phyloP scores from a whole-genome alignment of 92 coral and sea anemone genomes.

The Muricea muricata region DNA sequence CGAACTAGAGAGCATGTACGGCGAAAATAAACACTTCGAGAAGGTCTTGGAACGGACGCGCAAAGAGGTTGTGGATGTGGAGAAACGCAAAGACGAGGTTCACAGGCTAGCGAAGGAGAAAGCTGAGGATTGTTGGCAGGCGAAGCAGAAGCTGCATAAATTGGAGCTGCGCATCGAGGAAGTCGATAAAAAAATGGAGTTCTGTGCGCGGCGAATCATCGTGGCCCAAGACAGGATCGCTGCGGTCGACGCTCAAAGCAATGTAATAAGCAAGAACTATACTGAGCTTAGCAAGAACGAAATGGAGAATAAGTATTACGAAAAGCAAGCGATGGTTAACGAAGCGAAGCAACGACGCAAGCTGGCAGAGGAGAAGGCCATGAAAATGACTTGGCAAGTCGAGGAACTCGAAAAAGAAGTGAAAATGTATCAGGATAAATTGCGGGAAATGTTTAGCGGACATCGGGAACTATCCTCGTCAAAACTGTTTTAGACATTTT shows the following conservation, averaged over 20 bases:
- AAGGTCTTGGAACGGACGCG: constrained; percentile 48
- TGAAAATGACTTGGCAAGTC: constrained; percentile 18
- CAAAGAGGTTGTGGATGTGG: constrained; percentile 37
- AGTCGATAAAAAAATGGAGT: constrained; percentile 21
- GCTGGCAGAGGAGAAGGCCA: constrained; percentile 11
- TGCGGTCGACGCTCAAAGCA: constrained; percentile 20
- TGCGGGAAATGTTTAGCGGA: constrained; percentile 42
- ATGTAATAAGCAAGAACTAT: constrained; percentile 22
- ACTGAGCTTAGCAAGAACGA: constrained; percentile 3
- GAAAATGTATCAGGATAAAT: neutral
- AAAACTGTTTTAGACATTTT: constrained; percentile 9
- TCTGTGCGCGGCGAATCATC: constrained; percentile 10
- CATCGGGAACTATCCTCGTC: constrained; percentile 40
- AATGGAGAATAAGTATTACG: constrained; percentile 16
- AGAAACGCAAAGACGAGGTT: constrained; percentile 48
- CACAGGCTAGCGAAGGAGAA: constrained; percentile 39
- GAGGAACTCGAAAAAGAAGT: constrained; percentile 34
- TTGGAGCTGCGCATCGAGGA: constrained; percentile 29
- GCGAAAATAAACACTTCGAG: constrained; percentile 57
- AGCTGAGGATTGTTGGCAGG: constrained; percentile 41
- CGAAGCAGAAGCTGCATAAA: constrained; percentile 36
- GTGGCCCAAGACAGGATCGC: constrained; percentile 32
- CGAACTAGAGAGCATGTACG: constrained; percentile 53
- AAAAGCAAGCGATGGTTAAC: constrained; percentile 13
- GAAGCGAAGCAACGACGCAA: constrained; percentile 26